Evolutionary conservation across 1,140 invertebrate genomes (phyloP).

Genomic region (Drosophila lowei): DNA sequence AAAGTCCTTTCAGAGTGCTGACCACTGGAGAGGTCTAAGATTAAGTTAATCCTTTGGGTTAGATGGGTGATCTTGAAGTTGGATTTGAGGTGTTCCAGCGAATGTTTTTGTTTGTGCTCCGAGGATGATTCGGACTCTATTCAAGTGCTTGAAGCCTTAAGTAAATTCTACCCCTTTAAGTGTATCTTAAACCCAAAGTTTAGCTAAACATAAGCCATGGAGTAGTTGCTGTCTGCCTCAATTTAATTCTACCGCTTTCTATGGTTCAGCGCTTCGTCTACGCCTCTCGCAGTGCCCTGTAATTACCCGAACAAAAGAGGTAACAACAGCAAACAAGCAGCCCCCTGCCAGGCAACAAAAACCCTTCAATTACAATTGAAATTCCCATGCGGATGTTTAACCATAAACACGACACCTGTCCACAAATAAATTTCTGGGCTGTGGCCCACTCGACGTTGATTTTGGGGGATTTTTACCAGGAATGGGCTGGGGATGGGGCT

Average conservation of each 20-base stretch:
- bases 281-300: neutral
- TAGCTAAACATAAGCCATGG: neutral
- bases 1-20: conserved; percentile 3
- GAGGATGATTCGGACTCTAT: too few relatives aligned
- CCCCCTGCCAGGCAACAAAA: conserved; percentile 13
- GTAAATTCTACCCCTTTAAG: too few relatives aligned
- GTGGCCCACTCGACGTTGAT: conserved; percentile 18
- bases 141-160: too few relatives aligned
- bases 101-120: too few relatives aligned
- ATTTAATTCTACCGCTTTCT: conserved; percentile 23
- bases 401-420: conserved; percentile 49
- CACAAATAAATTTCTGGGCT: conserved; percentile 32
- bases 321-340: conserved; percentile 9
- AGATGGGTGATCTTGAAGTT: too few relatives aligned
- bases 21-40: conserved; percentile 20
- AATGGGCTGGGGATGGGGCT: too few relatives aligned
- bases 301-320: conserved; percentile 15
- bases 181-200: neutral
- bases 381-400: conserved; percentile 46
- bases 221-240: conserved; percentile 1
- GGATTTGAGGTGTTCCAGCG: too few relatives aligned
- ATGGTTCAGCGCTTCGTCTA: neutral
- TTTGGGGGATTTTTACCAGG: neutral
- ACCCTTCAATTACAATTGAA: conserved; percentile 37
- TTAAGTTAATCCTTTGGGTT: conserved; percentile 27